Percentiles rank a stretch among this genome's conserved stretches.
Conservation (phyloP, 2,113 vertebrate genomes). For the Gallinago undulata region DNA sequence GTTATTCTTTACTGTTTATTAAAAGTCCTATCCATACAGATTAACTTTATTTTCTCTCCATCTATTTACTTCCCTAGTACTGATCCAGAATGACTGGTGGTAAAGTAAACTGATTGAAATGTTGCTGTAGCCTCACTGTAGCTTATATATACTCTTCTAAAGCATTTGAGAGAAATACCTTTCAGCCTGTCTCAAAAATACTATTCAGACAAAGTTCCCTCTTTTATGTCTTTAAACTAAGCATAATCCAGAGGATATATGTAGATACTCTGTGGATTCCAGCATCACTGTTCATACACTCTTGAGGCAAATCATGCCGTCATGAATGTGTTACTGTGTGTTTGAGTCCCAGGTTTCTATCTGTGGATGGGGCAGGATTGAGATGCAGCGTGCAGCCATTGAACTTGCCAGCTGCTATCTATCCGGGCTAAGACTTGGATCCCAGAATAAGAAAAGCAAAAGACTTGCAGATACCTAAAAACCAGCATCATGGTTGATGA, state of each 20-base stretch:
- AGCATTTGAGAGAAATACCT: not conserved
- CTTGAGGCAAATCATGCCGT: not conserved
- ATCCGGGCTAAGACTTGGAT: not conserved
- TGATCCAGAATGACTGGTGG: not conserved
- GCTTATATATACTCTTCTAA: not conserved
- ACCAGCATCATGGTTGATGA: accelerated
- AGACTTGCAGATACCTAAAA: not conserved
- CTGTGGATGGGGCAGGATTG: accelerated
- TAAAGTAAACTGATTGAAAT: not conserved
- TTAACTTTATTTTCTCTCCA: not conserved
- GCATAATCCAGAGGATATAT: too few species aligned
- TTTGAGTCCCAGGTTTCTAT: accelerated
- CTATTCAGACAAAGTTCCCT: not conserved
- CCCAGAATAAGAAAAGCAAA: not conserved
- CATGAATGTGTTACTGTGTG: accelerated
- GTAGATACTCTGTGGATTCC: not conserved
- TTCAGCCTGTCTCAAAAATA: not conserved
- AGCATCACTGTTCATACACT: not conserved
- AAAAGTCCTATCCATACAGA: not conserved
- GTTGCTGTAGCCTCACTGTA: not conserved
- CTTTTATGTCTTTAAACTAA: not conserved
- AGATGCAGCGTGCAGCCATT: accelerated
- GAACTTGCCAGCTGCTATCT: not conserved
- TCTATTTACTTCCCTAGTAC: not conserved
- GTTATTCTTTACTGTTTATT: not conserved